Percentiles rank a stretch among this genome's conserved stretches.
Evolutionary conservation across 1,140 invertebrate species (phyloP).

Genomic region (Halictus rubicundus): DNA sequence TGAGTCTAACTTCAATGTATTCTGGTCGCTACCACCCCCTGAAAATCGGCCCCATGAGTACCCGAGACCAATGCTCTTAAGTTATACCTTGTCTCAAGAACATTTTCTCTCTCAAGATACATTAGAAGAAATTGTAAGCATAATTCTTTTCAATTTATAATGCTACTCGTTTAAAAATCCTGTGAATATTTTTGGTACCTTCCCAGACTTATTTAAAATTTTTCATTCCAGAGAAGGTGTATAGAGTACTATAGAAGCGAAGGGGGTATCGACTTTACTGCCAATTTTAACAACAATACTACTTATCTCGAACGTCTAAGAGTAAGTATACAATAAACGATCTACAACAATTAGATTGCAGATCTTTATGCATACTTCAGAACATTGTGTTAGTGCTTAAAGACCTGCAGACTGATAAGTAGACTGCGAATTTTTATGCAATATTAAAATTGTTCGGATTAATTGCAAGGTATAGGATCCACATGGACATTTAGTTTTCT

Average conservation of each 20-base stretch:
- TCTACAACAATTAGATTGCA: too few relatives aligned
- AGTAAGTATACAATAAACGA: slow-evolving; percentile 67
- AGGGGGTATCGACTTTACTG: slow-evolving; percentile 89
- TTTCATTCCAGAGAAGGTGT: slow-evolving; percentile 85
- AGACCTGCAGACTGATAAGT: too few relatives aligned
- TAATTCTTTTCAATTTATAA: too few relatives aligned
- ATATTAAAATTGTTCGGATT: too few relatives aligned
- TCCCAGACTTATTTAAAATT: not conserved
- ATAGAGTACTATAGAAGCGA: slow-evolving; percentile 92
- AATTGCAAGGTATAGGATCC: too few relatives aligned
- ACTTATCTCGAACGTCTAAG: slow-evolving; percentile 91
- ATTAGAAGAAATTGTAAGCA: slow-evolving; percentile 89
- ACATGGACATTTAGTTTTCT: too few relatives aligned
- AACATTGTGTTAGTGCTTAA: too few relatives aligned
- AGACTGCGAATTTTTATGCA: too few relatives aligned
- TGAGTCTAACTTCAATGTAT: slow-evolving; percentile 91
- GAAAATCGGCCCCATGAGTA: slow-evolving; percentile 95
- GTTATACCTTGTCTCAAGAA: slow-evolving; percentile 91
- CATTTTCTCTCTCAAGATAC: slow-evolving; percentile 90
- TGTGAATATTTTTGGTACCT: slow-evolving; percentile 8
- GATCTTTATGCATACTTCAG: too few relatives aligned
- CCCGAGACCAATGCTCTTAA: slow-evolving; percentile 93
- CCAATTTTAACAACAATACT: slow-evolving; percentile 86
- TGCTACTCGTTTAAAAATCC: too few relatives aligned
- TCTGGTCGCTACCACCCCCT: slow-evolving; percentile 96